Base-by-base conservation (phyloP, 1,140 invertebrate species). In the Leucophenga varia region DNA sequence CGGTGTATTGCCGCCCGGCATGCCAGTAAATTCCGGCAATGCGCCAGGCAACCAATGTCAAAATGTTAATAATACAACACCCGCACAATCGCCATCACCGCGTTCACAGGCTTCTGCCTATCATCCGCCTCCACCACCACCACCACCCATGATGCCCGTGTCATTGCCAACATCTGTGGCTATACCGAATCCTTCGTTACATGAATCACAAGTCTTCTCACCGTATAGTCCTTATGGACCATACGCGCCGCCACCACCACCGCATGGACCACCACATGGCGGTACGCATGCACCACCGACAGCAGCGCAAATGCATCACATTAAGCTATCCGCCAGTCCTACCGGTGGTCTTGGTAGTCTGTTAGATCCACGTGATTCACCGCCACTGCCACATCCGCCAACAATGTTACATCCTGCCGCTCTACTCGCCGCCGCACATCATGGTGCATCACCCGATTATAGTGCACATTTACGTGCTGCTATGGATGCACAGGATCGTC, bases 121-220 rank as follows among this genome's bases (percentile, higher is more conserved):
- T 44, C 88, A 88, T 74, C 83, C 85, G 60, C 82, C 80, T 46
- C 83, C 86, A 52, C 91, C 90, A 42, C 88, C 90, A 55, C 70
- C 71, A 64, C 71, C 67, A 85, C 90, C 81, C 55, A 75, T 75
- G 72, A 61, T 75, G 63, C 70, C 72, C 45, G 73, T 75, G 53
- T 92, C 91, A 47, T 81, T 95, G 73, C 91, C 92, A 49, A 94
- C 92, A 31, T 91, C 90, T 44, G 93, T 97, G 67, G 93, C 93
- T 71, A 96, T 97, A 77, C 91, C 93, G 42, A 97, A 97, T 78
- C 94, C 93, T 32, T 91, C 91, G 64, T 81, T 97, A 54, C 91
- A 95, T 79, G 93, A 96, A 78, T 93, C 91, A 52, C 91, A 95
- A 78, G 87, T 96, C 58, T 93, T 93, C 77, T 92, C 90, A 47